phyloP scores from a whole-genome alignment of 2,797 vertebrate genomes.

The Argentina silus region DNA sequence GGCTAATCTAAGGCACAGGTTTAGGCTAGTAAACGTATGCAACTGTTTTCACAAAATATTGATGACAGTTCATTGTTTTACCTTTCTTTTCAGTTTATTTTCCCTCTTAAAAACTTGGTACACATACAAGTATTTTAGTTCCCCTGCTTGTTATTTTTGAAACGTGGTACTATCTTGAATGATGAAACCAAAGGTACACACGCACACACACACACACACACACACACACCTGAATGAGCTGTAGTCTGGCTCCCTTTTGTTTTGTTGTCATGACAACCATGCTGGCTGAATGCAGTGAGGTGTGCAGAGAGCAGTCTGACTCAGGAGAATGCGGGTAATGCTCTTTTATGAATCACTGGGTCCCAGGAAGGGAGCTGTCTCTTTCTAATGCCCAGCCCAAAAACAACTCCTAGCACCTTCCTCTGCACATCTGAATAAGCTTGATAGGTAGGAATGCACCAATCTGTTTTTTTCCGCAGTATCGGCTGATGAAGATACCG shows the following conservation, averaged over 20 bases:
- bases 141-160: neutral
- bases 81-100: too few relatives aligned
- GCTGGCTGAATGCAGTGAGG: conserved; percentile 8
- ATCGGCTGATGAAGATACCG: too few relatives aligned
- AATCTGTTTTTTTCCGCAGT: too few relatives aligned
- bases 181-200: neutral
- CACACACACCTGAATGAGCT: neutral
- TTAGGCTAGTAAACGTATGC: too few relatives aligned
- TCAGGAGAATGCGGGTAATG: conserved; percentile 9
- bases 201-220: conserved; percentile 5
- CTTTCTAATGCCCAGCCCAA: neutral
- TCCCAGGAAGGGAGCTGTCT: neutral
- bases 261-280: conserved; percentile 17
- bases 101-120: too few relatives aligned
- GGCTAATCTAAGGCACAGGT: too few relatives aligned
- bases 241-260: conserved; percentile 15
- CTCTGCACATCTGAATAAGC: too few relatives aligned
- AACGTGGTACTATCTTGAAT: neutral
- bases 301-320: conserved; percentile 12
- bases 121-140: neutral
- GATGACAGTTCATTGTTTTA: too few relatives aligned
- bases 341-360: neutral
- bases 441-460: too few relatives aligned
- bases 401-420: too few relatives aligned
- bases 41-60: too few relatives aligned